These are phyloP conservation scores for Eupithecia abbreviata DNA, from an alignment of 2,888 invertebrate species.

Conservation along the genomic window DNA sequence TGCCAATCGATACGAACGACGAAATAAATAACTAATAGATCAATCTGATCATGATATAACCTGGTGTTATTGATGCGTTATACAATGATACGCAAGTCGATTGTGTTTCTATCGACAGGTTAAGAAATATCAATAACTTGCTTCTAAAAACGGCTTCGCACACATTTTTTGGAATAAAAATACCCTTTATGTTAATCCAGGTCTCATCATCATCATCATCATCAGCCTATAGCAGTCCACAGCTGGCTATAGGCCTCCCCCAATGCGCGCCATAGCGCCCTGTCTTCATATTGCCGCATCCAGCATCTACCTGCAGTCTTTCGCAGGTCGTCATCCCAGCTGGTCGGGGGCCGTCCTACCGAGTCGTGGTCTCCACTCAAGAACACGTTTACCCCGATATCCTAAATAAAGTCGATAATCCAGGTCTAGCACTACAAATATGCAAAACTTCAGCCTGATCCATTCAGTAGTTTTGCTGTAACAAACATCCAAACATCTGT, in stretches of 20 bases:
- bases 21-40: slow-evolving; percentile 21
- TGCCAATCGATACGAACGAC: slow-evolving; percentile 26
- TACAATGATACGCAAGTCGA: slow-evolving; percentile 23
- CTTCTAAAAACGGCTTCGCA: background rate
- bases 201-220: background rate
- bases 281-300: no score
- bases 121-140: background rate
- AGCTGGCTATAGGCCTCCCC: no score
- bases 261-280: no score
- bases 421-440: background rate
- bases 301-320: no score
- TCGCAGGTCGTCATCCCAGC: no score
- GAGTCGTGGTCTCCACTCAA: no score
- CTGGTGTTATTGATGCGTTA: slow-evolving; percentile 26
- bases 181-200: background rate
- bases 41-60: slow-evolving; percentile 34
- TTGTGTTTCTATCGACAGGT: background rate
- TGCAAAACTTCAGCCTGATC: background rate
- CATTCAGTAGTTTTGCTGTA: background rate
- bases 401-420: background rate
- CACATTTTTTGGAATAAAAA: background rate
- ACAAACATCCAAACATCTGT: background rate
- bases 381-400: no score
- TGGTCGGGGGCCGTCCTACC: no score
- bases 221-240: no score